Base-by-base conservation (phyloP, 2,888 invertebrate genomes). In the Microchrysa polita region DNA sequence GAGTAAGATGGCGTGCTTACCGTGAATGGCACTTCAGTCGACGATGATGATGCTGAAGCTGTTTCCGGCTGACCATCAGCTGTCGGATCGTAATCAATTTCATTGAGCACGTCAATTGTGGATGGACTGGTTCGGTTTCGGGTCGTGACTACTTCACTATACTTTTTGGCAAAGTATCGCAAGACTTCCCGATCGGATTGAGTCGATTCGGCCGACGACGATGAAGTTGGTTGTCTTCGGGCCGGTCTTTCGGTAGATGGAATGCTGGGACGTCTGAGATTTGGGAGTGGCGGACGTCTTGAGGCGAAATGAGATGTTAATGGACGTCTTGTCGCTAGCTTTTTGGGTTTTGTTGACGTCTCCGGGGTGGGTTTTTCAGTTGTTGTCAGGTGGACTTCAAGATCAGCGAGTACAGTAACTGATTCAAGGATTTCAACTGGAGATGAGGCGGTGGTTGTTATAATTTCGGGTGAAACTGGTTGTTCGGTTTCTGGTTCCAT, bases 131-230 rank as follows among this genome's bases (percentile, higher is more conserved):
- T 34, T n/a, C 40, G 40, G 40, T 40, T 61, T 10, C 22, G 12
- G 7, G 22, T 18, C n/a, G 44, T 5, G 7, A 14, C 14, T 57
- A 69, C 55, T 55, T 57, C 55, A 55, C 57, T 57, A 40, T 69
- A 69, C 18, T 69, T 69, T 20, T 57, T 55, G 16, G 55, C 57
- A 27, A 69, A 69, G 55, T 69, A 69, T 40, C 18, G 34, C 1
- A 69, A 7, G 18, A 69, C 20, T 69, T 69, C 69, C 18, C 57
- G 69, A 20, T 69, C 69, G 18, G 55, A 16, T 14, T 12, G 69
- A 20, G 69, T 65, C 2, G 65, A 48, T 65, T 44, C 44, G 4
- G 27, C 27, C 2, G 27, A 34, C 20, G 16, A 48, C 9, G 65
- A 14, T 40, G 18, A 44, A 1, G 23, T 61, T 61, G 34, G 40